Conservation (phyloP, 2,113 vertebrate genomes). For the Orthonyx spaldingii region DNA sequence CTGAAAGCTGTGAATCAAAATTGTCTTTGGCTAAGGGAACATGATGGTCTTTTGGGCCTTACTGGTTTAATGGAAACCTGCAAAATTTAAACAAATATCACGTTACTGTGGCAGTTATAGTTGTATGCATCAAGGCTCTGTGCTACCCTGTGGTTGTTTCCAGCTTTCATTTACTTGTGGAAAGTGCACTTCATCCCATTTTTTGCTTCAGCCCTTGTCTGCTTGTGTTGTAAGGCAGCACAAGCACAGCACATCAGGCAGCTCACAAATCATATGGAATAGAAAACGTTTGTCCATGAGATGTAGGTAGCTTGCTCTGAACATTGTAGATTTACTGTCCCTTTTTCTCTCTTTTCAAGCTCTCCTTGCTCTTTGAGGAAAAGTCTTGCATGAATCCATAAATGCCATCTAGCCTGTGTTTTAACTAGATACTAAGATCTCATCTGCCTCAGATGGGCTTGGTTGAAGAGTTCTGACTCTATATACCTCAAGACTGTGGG, state of each 20-base stretch:
- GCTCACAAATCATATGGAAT: background rate
- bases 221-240: background rate
- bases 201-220: background rate
- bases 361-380: background rate
- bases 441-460: background rate
- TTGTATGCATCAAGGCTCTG: background rate
- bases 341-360: background rate
- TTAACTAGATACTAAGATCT: background rate
- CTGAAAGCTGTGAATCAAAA: background rate
- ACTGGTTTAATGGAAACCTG: background rate
- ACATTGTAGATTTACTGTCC: background rate
- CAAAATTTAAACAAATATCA: background rate
- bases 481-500: background rate
- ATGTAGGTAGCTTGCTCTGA: background rate
- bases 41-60: background rate
- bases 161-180: background rate
- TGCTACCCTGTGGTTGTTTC: background rate
- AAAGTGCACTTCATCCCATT: background rate
- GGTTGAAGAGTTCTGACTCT: background rate
- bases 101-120: background rate
- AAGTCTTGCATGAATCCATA: background rate
- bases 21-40: background rate
- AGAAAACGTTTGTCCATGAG: background rate
- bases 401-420: background rate
- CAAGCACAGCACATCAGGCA: background rate